phyloP scores from a whole-genome alignment of 2,113 vertebrate genomes.

The Microcebus lehilahytsara region DNA sequence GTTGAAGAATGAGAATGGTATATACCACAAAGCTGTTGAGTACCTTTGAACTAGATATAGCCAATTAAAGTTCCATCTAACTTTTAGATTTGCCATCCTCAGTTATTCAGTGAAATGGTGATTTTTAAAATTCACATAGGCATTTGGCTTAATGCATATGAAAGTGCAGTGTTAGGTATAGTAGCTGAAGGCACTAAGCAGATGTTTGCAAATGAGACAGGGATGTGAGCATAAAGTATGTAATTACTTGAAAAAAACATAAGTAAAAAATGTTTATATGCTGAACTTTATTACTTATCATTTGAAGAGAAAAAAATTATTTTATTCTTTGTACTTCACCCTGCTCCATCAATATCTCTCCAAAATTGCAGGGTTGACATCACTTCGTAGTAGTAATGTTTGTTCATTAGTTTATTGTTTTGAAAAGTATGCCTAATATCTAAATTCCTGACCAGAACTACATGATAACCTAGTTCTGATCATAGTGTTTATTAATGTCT shows the following conservation, averaged over 20 bases:
- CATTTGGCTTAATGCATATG: neutral
- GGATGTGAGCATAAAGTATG: neutral
- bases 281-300: neutral
- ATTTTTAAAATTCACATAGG: neutral
- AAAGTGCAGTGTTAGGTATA: neutral
- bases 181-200: neutral
- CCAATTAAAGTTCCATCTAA: neutral
- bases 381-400: neutral
- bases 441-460: neutral
- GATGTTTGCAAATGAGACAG: neutral
- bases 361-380: neutral
- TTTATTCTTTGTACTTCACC: neutral
- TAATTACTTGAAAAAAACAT: neutral
- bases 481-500: neutral
- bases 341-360: neutral
- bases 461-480: neutral
- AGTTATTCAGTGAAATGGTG: conserved; percentile 14
- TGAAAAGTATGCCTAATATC: neutral
- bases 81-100: neutral
- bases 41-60: neutral
- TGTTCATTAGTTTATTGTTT: conserved; percentile 23
- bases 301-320: neutral
- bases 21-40: neutral
- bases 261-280: neutral
- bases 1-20: neutral